Evolutionary conservation across 1,140 invertebrate genomes (phyloP), one percentile per base, ranked within the genome.

Genomic region (Polyergus mexicanus): DNA sequence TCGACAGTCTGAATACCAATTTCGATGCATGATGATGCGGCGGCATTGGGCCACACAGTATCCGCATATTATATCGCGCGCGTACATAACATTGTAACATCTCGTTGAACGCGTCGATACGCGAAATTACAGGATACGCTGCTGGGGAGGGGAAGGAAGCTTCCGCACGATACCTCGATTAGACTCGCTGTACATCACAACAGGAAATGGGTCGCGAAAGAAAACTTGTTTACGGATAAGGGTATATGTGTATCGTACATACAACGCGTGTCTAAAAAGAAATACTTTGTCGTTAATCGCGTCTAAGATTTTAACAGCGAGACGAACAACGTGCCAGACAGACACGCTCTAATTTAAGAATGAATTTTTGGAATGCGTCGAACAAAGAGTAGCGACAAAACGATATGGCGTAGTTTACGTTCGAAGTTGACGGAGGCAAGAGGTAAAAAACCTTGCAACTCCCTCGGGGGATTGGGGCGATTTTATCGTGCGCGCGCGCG

Each of bases 1-100:
- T 94, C 93, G 91, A 90, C 91, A 88, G 85, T 83, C 92, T 92
- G 93, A 93, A 92, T 92, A 92, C 90, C 92, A 94, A 94, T 94
- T 93, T 92, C 90, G 81, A 85, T 90, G 74, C 85, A 63, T 74
- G 84, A 85, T 63, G 81, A 68, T 75, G 54, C 32, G 35, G 54
- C 32, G 44, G 63, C 62, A 62, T 56, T 35, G 51, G 75, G 63
- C 51, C 47, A 84, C 68, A 65, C 16, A 41, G 74, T 38, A 66
- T 13, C 47, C 60, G 60, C 62, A 22, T 58, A 56, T 65, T 68
- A 32, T 51, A 71, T 16, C 8, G 13, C 13, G 51, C 78, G 41
- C 66, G 22, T 44, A 71, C 22, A 78, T 65, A 66, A 66, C 25
- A 44, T 47, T 78, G 5, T n/a, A 44, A 35, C n/a, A 58, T 81